Conservation (phyloP, 2,797 vertebrate species). For the Oreochromis mossambicus region DNA sequence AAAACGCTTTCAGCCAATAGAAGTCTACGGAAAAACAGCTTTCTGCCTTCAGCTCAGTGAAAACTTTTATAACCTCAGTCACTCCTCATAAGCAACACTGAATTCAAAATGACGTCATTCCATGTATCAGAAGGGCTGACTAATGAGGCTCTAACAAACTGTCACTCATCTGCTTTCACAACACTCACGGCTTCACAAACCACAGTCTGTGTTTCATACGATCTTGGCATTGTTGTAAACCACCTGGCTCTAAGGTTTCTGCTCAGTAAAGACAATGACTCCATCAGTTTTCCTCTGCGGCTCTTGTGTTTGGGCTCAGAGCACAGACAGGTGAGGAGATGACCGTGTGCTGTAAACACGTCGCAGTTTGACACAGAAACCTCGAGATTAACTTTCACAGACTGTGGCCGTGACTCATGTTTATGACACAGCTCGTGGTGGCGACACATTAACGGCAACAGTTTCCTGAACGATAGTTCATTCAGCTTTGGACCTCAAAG, state of each 20-base stretch:
- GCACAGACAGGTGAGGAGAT: not conserved
- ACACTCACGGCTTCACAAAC: not conserved
- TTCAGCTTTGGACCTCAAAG: not conserved
- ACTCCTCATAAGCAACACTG: too few species aligned
- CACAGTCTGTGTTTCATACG: not conserved
- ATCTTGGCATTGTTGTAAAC: rapidly evolving
- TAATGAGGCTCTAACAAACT: not conserved
- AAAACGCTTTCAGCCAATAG: not conserved
- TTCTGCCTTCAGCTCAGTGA: not conserved
- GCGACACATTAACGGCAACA: not conserved
- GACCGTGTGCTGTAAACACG: not conserved
- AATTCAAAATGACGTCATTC: not conserved
- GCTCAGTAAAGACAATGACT: not conserved
- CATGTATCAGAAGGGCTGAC: not conserved
- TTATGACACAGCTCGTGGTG: not conserved
- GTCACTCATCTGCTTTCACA: not conserved
- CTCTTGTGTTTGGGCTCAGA: not conserved
- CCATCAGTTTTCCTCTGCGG: not conserved
- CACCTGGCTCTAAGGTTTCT: not conserved
- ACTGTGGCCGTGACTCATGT: not conserved
- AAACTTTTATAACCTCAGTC: not conserved
- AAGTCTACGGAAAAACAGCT: not conserved
- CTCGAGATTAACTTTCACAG: not conserved
- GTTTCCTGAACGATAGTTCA: not conserved
- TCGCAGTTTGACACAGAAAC: not conserved